A percentile compares a stretch with the other conserved stretches of the same genome.
These are phyloP conservation scores for Andrena dorsata DNA, from an alignment of 2,888 invertebrate species.

Conservation along the genomic window DNA sequence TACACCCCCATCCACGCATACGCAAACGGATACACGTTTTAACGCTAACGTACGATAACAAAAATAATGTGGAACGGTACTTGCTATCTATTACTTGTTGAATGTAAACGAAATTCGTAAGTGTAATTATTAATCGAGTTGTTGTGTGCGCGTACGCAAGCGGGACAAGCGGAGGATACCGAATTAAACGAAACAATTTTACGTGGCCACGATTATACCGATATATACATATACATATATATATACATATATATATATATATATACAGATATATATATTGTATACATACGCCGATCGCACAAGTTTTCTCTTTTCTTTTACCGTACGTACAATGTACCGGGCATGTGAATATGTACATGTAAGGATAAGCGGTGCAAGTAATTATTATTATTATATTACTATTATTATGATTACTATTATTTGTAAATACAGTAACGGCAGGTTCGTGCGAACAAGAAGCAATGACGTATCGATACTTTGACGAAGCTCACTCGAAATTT, in stretches of 20 bases:
- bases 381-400: conserved; percentile 45
- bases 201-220: conserved; percentile 54
- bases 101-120: conserved; percentile 41
- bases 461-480: conserved; percentile 35
- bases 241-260: conserved; percentile 37
- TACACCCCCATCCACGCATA: neutral
- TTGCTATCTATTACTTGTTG: conserved; percentile 35
- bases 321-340: conserved; percentile 49
- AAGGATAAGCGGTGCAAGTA: conserved; percentile 54
- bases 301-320: conserved; percentile 67
- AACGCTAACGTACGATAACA: neutral
- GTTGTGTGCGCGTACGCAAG: conserved; percentile 41
- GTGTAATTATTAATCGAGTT: conserved; percentile 38
- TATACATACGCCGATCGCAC: conserved; percentile 66
- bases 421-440: conserved; percentile 65
- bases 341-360: conserved; percentile 61
- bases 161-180: conserved; percentile 41
- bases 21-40: neutral
- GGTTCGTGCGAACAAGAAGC: conserved; percentile 44
- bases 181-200: conserved; percentile 47
- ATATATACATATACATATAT: conserved; percentile 29
- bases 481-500: conserved; percentile 21
- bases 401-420: conserved; percentile 51
- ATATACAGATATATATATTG: conserved; percentile 14
- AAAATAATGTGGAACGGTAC: conserved; percentile 2